phyloP scores from a whole-genome alignment of 2,888 invertebrate genomes.

The Eilema griseolum region DNA sequence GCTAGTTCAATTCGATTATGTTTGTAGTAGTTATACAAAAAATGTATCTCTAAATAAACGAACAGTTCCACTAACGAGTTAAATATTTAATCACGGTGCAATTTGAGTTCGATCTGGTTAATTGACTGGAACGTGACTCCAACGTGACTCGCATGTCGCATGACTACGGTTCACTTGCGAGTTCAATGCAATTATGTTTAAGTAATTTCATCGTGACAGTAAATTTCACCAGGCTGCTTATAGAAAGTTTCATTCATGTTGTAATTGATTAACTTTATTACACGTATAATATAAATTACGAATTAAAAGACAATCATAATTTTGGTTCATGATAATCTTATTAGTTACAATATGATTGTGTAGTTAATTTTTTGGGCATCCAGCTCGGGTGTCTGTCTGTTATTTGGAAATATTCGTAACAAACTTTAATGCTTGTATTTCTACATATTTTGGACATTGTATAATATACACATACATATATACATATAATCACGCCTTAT shows the following conservation, averaged over 20 bases:
- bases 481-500: too few relatives aligned
- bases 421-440: too few relatives aligned
- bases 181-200: too few relatives aligned
- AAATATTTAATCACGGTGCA: constrained; percentile 38
- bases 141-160: constrained; percentile 1
- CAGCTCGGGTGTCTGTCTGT: too few relatives aligned
- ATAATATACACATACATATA: too few relatives aligned
- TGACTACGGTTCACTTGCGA: neutral
- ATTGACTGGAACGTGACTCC: constrained; percentile 36
- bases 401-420: too few relatives aligned
- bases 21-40: neutral
- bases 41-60: constrained; percentile 23
- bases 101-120: constrained; percentile 43
- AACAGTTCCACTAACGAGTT: constrained; percentile 41
- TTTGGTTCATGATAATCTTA: constrained; percentile 35
- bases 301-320: constrained; percentile 23
- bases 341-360: neutral
- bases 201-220: neutral
- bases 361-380: too few relatives aligned
- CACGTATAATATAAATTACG: constrained; percentile 32
- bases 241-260: neutral
- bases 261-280: constrained; percentile 25
- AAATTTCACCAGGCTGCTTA: neutral
- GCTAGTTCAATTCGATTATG: too few relatives aligned
- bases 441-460: too few relatives aligned